These are phyloP conservation scores for Peucedramus taeniatus DNA, from an alignment of 2,113 vertebrate genomes.

Conservation along the genomic window DNA sequence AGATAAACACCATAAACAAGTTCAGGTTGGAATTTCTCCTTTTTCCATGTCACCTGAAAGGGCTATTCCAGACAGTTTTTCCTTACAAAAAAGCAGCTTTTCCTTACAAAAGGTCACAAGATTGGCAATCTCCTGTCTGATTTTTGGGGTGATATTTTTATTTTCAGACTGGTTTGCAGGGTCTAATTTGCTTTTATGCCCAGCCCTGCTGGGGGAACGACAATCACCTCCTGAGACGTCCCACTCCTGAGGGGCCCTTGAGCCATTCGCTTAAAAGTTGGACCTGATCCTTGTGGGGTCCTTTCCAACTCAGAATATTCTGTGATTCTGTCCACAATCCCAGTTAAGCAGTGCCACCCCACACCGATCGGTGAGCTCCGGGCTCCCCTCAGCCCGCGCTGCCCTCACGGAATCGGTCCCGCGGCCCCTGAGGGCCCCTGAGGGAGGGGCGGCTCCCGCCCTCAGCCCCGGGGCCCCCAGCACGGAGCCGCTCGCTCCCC, in stretches of 20 bases:
- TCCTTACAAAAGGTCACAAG: not conserved
- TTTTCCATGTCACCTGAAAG: not conserved
- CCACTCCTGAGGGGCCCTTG: not conserved
- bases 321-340: accelerated
- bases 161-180: not conserved
- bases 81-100: not conserved
- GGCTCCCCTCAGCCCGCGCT: not conserved
- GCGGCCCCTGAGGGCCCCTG: too few relatives aligned
- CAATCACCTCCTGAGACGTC: accelerated
- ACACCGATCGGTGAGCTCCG: accelerated
- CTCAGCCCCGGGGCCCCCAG: not conserved
- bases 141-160: not conserved
- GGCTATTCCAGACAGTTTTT: not conserved
- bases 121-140: not conserved
- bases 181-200: too few relatives aligned
- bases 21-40: too few relatives aligned
- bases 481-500: not conserved
- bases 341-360: not conserved
- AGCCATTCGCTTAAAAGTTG: not conserved
- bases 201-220: accelerated
- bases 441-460: not conserved
- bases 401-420: not conserved
- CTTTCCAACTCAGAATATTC: not conserved
- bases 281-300: not conserved
- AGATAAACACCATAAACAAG: not conserved